Base-by-base conservation (phyloP, 2,888 invertebrate genomes). In the Mesochorus sp. region DNA sequence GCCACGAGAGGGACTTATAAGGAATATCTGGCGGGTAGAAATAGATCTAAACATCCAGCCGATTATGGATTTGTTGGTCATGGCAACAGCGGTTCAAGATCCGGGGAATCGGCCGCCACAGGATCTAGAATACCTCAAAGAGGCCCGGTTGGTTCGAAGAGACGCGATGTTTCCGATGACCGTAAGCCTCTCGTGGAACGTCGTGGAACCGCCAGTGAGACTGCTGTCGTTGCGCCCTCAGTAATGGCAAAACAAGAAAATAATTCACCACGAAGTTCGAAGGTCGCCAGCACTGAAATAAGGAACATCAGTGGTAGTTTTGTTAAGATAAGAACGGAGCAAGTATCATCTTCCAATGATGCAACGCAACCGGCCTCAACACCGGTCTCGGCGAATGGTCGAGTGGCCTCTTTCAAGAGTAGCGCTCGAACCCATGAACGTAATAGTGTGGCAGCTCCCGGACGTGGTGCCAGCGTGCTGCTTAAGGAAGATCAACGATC, bases 1-100 rank as follows among this genome's bases (percentile, higher is more conserved):
- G 82, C 85, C 0, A 84, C 82, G 21, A 79, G 85, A n/a, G 85
- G 85, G 8, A 84, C 86, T 0, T 88, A 87, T 80, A 87, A 84
- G 47, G 73, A 76, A 67, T 76, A 75, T 44, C 53, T 74, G 26
- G 77, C 79, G 6, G 68, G 70, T 24, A 73, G 72, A 71, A 77
- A 71, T 6, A 34, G 80, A 37, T 73, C 67, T 4, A 85, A 80
- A 44, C 82, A 80, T 31, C 77, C 82, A 10, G 79, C 82, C 19
- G 87, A 87, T 72, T 86, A 84, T 37, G 87, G 86, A 5, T 84
- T 83, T 61, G 74, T 79, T n/a, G 80, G 77, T 19, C 55, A 64
- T n/a, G 59, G 66, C 72, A 76, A 39, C 57, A 51, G 6, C 55
- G 67, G n/a, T n/a, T n/a, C 34, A 5, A 74, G 81, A 51, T 73